Conservation (phyloP, 1,140 invertebrate genomes). For the Trichonephila inaurata region DNA sequence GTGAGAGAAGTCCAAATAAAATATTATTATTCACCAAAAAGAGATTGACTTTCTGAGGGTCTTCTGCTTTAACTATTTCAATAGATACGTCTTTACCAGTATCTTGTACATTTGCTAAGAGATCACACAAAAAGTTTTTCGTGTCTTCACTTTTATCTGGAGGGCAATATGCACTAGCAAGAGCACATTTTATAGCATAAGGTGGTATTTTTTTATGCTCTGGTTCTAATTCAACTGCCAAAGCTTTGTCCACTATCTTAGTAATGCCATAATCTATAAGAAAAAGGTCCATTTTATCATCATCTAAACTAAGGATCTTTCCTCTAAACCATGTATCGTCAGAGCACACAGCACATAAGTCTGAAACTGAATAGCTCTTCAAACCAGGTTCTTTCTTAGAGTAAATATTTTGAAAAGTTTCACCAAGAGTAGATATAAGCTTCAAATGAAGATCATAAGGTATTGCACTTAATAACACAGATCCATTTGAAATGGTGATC, state of each 20-base stretch:
- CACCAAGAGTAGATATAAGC: neutral
- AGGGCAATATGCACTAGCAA: conserved; percentile 36
- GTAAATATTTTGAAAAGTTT: neutral
- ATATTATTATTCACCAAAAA: conserved; percentile 21
- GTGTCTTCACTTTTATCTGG: neutral
- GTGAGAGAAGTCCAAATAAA: neutral
- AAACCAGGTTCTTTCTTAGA: conserved; percentile 1
- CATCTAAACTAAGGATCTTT: neutral
- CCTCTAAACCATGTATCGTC: conserved; percentile 54
- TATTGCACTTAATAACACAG: conserved; percentile 9
- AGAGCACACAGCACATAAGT: conserved; percentile 44
- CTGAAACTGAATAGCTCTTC: neutral
- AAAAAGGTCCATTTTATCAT: conserved; percentile 1
- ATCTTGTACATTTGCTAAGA: neutral
- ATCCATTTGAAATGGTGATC: conserved; percentile 14
- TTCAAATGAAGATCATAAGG: conserved; percentile 14
- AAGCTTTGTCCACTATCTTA: neutral
- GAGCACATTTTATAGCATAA: conserved; percentile 32
- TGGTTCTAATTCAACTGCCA: neutral
- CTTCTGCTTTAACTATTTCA: conserved; percentile 9
- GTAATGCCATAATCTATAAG: conserved; percentile 48
- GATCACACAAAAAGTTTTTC: neutral
- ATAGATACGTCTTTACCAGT: conserved; percentile 12
- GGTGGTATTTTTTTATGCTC: conserved; percentile 35
- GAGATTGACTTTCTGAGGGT: conserved; percentile 27